Conservation (phyloP, 2,888 invertebrate species). For the Apamea crenata region DNA sequence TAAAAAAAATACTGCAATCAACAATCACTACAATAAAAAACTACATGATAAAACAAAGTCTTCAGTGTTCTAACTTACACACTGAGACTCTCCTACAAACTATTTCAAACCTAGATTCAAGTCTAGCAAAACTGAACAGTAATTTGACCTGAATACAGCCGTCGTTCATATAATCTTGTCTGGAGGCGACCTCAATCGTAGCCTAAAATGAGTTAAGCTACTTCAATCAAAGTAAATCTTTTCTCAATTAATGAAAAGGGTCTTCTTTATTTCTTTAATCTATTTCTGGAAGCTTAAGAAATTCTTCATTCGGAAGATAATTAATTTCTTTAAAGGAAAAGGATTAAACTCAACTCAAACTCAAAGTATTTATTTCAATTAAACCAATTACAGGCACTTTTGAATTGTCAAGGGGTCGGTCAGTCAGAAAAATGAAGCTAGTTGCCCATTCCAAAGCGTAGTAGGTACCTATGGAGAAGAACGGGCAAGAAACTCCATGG, state of each 20-base stretch:
- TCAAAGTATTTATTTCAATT: no score
- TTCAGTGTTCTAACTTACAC: not conserved
- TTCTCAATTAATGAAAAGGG: constrained; percentile 63
- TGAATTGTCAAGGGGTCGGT: no score
- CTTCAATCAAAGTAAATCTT: constrained; percentile 66
- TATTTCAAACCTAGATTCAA: constrained; percentile 10
- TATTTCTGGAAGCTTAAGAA: constrained; percentile 63
- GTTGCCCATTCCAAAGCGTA: no score
- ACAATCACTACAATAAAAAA: not conserved
- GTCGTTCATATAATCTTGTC: constrained; percentile 41
- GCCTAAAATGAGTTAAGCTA: constrained; percentile 61
- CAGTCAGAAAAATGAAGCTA: no score
- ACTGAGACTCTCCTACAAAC: not conserved
- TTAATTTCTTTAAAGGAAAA: constrained; percentile 53
- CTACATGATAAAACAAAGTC: not conserved
- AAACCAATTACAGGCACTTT: no score
- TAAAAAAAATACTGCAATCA: not conserved
- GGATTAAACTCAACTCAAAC: no score
- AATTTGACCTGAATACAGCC: constrained; percentile 51
- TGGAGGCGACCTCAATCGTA: constrained; percentile 36
- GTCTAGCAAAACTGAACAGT: constrained; percentile 20
- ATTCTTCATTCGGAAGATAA: constrained; percentile 53
- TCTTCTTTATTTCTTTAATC: constrained; percentile 60
- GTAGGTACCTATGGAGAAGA: no score
- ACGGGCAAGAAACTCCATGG: no score